Evolutionary conservation across 2,888 invertebrate genomes (phyloP).

Genomic region (Galerucella calmariensis): DNA sequence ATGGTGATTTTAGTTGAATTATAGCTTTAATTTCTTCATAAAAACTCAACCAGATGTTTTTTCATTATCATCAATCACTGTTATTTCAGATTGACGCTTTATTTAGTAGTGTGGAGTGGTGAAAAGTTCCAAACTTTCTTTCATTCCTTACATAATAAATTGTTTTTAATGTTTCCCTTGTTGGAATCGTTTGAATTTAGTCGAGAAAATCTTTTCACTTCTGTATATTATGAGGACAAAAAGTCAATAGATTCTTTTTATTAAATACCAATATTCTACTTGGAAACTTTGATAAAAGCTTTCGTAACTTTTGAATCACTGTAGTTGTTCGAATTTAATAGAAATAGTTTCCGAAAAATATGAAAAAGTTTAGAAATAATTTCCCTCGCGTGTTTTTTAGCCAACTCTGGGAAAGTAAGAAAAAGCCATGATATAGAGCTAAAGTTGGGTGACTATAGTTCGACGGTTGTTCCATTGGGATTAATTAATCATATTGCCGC

Average conservation of each 20-base stretch:
- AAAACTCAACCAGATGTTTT: background rate
- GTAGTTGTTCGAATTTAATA: conserved; percentile 25
- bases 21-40: no score
- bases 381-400: conserved; percentile 40
- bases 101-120: background rate
- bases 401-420: conserved; percentile 7
- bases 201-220: no score
- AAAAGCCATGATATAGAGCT: conserved; percentile 37
- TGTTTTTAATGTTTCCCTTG: no score
- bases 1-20: no score
- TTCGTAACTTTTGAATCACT: conserved; percentile 16
- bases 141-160: no score
- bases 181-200: no score
- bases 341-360: conserved; percentile 33
- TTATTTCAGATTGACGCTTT: background rate
- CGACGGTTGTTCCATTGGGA: conserved; percentile 17
- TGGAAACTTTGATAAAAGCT: background rate
- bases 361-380: conserved; percentile 35
- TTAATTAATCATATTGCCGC: conserved; percentile 28
- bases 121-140: background rate
- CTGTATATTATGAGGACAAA: background rate
- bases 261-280: background rate
- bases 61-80: background rate
- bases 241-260: background rate
- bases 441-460: conserved; percentile 24